A percentile compares a stretch with the other conserved stretches of the same genome.
These are phyloP conservation scores for Stictonetta naevosa DNA, from an alignment of 2,113 vertebrate genomes.

Conservation along the genomic window DNA sequence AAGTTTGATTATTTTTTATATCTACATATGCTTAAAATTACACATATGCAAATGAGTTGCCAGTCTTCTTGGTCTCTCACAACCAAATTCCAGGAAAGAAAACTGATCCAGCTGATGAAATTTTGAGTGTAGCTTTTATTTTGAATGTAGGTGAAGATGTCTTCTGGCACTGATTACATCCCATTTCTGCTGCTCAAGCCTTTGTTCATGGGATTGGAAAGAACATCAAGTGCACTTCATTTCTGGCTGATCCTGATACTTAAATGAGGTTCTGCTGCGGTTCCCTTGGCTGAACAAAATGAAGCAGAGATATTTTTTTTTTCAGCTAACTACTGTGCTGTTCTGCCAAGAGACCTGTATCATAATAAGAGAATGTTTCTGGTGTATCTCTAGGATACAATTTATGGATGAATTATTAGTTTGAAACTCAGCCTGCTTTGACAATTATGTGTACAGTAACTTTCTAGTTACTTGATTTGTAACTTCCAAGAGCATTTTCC, in stretches of 20 bases:
- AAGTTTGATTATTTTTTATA: not conserved
- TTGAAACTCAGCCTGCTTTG: not conserved
- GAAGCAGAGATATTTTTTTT: not conserved
- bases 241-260: not conserved
- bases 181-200: not conserved
- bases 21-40: not conserved
- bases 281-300: not conserved
- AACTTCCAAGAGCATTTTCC: not conserved
- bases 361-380: not conserved
- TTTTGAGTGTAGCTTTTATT: not conserved
- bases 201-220: constrained; percentile 12
- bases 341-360: not conserved
- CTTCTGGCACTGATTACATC: not conserved
- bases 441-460: not conserved
- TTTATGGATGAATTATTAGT: not conserved
- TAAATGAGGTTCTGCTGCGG: not conserved
- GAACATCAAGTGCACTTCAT: not conserved
- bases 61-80: not conserved
- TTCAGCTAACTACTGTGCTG: not conserved
- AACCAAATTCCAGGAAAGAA: not conserved
- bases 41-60: not conserved
- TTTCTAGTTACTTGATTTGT: not conserved
- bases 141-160: not conserved
- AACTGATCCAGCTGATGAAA: not conserved
- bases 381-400: not conserved